Base-by-base conservation (phyloP, 2,797 vertebrate genomes). In the Phalanger gymnotis region DNA sequence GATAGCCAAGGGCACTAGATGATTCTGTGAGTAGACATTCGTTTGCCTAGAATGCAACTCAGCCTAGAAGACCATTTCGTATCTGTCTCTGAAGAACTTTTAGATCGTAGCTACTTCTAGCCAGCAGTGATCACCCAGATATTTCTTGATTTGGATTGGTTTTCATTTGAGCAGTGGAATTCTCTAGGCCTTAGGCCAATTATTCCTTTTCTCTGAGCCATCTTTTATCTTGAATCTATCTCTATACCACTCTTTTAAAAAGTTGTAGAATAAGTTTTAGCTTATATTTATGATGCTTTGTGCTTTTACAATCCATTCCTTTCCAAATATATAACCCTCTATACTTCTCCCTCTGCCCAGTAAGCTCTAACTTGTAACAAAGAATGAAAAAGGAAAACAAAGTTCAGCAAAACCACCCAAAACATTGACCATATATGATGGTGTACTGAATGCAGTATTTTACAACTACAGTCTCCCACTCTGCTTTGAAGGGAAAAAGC, bases 111-210 rank as follows among this genome's bases (percentile, higher is more conserved):
- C 16, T 90, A 1, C 30, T 93, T 93, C 54, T 92, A 30, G 6
- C 73, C 13, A 54, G 22, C 3, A 28, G 25, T 87, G 91, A 54
- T 81, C 40, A 54, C 34, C 90, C 28, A 93, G 5, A 92, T 94
- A 87, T 66, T 90, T 90, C 61, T 92, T 87, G 51, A 58, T 93
- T 87, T 87, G 22, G 12, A 89, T 52, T 94, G 16, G 92, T 92
- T 89, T 4, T 73, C 13, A 93, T 40, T 53, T 0, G 52, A 95
- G 55, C 0, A 53, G 54, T 92, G 16, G 34, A n/a, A 28, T 58
- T 95, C n/a, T 73, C 19, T 14, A 66, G 61, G 61, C 61, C n/a
- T 40, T 73, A n/a, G 6, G 19, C 19, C 66, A 73, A 10, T 40
- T 73, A 73, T 73, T 73, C n/a, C 66, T 73, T 40, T 73, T 73